Base-by-base conservation (phyloP, 2,888 invertebrate species). In the Trypoxylon attenuatum region DNA sequence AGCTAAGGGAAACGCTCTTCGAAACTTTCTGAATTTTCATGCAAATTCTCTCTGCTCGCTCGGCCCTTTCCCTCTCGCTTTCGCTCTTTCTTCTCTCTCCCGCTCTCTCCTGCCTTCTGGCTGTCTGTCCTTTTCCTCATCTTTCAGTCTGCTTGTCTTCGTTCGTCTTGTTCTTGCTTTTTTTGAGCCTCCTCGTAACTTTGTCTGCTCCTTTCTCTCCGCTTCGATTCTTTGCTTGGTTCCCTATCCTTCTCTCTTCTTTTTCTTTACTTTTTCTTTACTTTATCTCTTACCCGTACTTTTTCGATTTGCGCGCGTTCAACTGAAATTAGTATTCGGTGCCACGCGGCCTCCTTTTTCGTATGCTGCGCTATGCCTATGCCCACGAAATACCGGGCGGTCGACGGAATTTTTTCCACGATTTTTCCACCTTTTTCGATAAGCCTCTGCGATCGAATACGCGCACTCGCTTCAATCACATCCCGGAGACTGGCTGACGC, bases 241-340 rank as follows among this genome's bases (percentile, higher is more conserved):
- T 39, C 25, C 19, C 25, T 18, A 43, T 50, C 22, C 13, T 16
- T 42, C 47, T 46, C 29, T 42, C 53, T 52, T 29, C 25, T 21
- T 25, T 16, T 51, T 19, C 46, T 46, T 15, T 23, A 2, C n/a
- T 13, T n/a, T 33, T 33, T 13, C 25, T 25, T 4, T 25, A 58
- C 57, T 64, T 59, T n/a, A n/a, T 66, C 64, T 54, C 27, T n/a
- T 19, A 13, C 13, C 33, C 13, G n/a, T 33, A 10, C 33, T 33
- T 33, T 57, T 41, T 50, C 42, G 63, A 56, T 53, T 60, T 46
- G 71, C 71, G 61, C n/a, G n/a, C 49, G 51, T 43, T 54, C 49
- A 45, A 54, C 38, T 42, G 43, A 23, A 74, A 83, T 83, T 83
- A 81, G 83, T 83, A 83, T 82, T 81, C 82, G 76, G 64, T 57